These are phyloP conservation scores for Carlito syrichta DNA, from an alignment of 2,113 vertebrate species.

Conservation along the genomic window DNA sequence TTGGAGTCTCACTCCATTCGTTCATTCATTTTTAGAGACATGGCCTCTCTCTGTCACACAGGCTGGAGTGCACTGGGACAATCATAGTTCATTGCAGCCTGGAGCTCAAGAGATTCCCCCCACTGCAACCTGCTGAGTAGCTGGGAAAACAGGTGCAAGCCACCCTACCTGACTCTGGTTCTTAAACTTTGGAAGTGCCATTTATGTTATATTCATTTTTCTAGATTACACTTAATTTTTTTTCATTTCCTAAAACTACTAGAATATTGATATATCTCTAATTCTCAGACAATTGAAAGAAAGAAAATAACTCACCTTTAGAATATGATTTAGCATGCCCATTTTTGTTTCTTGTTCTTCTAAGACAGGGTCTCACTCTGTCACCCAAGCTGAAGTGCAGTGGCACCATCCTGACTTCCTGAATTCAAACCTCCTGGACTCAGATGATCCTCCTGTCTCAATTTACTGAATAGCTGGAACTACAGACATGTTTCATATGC, in stretches of 20 bases:
- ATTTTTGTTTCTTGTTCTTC: too few relatives aligned
- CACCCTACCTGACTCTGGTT: neutral
- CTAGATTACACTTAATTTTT: neutral
- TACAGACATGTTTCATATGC: too few relatives aligned
- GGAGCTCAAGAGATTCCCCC: too few relatives aligned
- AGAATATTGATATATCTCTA: neutral
- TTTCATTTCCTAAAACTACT: conserved; percentile 26
- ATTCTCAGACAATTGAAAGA: neutral
- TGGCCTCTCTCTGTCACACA: neutral
- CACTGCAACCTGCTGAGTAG: neutral
- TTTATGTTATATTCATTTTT: conserved; percentile 12
- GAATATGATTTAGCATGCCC: neutral
- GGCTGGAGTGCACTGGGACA: too few relatives aligned
- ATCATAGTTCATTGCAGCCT: too few relatives aligned
- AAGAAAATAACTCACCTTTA: neutral
- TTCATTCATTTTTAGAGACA: neutral
- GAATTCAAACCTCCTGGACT: too few relatives aligned
- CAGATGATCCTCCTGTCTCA: too few relatives aligned
- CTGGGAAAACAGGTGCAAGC: neutral
- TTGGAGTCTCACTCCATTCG: neutral
- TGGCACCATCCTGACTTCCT: too few relatives aligned
- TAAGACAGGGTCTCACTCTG: too few relatives aligned
- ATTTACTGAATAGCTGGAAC: too few relatives aligned
- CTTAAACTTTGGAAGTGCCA: neutral
- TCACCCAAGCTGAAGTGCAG: too few relatives aligned